phyloP scores from a whole-genome alignment of 2,888 invertebrate species.

The Caenorhabditis macrosperma region DNA sequence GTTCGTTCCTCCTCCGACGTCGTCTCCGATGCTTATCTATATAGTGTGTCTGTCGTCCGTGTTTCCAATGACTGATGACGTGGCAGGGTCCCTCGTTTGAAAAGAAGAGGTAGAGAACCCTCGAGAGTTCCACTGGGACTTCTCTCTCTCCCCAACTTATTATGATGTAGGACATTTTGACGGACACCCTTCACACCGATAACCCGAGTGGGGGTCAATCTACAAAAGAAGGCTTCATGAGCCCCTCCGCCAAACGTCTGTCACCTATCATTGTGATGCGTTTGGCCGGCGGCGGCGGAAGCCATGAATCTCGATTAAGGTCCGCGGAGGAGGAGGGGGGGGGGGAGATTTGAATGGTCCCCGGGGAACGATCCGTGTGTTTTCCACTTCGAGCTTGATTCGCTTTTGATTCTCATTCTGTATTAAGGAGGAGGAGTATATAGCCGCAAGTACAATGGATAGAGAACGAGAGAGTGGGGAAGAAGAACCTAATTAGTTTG shows the following conservation, averaged over 20 bases:
- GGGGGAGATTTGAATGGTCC: conserved; percentile 14
- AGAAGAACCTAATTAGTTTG: background rate
- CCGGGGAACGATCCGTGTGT: conserved; percentile 39
- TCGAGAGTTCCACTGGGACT: background rate
- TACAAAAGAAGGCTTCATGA: no score
- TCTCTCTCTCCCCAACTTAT: conserved; percentile 28
- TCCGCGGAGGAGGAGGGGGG: background rate
- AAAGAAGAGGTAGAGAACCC: no score
- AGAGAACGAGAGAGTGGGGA: background rate
- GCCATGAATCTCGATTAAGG: conserved; percentile 60
- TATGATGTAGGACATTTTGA: conserved; percentile 24
- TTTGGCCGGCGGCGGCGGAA: conserved; percentile 34
- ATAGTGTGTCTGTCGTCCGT: background rate
- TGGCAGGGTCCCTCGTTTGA: conserved; percentile 2
- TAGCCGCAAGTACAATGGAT: background rate
- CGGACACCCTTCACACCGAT: conserved; percentile 49
- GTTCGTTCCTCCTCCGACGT: conserved; percentile 1
- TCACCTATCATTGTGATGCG: conserved; percentile 51
- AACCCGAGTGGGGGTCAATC: conserved; percentile 22
- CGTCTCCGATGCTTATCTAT: background rate
- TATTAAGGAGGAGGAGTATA: conserved; percentile 7
- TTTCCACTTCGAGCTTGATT: conserved; percentile 23
- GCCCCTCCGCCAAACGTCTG: conserved; percentile 16
- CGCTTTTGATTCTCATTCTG: conserved; percentile 39
- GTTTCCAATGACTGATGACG: conserved; percentile 26